These are phyloP conservation scores for Cephus pulcher DNA, from an alignment of 2,888 invertebrate genomes.

Conservation along the genomic window DNA sequence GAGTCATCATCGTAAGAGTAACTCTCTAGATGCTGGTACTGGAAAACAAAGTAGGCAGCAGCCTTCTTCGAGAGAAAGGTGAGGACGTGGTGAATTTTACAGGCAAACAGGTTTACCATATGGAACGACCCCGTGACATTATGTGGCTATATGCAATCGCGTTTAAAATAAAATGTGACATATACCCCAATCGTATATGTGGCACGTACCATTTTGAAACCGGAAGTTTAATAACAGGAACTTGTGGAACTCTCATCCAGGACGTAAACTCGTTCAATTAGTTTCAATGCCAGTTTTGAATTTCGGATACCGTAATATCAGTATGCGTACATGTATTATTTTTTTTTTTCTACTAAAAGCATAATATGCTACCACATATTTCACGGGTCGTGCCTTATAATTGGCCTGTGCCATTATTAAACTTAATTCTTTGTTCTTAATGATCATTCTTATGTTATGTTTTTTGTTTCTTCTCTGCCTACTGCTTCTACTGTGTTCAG, in stretches of 20 bases:
- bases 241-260: not conserved
- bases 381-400: not conserved
- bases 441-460: not conserved
- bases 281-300: not conserved
- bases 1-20: constrained; percentile 82
- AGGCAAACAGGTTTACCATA: not conserved
- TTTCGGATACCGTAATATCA: not conserved
- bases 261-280: not conserved
- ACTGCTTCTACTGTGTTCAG: constrained; percentile 31
- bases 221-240: not conserved
- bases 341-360: not conserved
- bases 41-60: constrained; percentile 67
- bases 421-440: not conserved
- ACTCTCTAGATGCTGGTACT: constrained; percentile 81
- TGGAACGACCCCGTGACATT: not conserved
- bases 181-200: not conserved
- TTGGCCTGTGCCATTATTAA: not conserved
- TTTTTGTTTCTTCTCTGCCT: not conserved
- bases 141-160: not conserved
- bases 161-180: no score
- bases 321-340: not conserved
- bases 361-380: not conserved
- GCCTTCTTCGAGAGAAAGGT: constrained; percentile 70
- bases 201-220: not conserved
- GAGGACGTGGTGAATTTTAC: constrained; percentile 19